These are phyloP conservation scores for Drosophila eohydei DNA, from an alignment of 2,888 invertebrate genomes.

Conservation along the genomic window DNA sequence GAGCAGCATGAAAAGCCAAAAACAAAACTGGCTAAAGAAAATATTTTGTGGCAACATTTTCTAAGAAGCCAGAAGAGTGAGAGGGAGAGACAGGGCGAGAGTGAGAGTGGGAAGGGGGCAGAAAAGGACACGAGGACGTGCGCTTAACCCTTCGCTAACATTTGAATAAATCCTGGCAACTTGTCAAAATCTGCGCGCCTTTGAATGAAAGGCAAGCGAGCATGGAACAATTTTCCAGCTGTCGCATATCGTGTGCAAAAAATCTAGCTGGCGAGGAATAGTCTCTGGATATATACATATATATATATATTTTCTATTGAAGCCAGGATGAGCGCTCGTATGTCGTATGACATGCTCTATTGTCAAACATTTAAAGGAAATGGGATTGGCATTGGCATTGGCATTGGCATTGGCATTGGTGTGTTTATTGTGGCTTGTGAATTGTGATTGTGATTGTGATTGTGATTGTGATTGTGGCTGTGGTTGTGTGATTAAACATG, in stretches of 20 bases:
- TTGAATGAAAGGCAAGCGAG: slow-evolving; percentile 47
- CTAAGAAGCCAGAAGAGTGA: slow-evolving; percentile 35
- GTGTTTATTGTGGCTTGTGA: slow-evolving; percentile 6
- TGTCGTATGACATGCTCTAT: slow-evolving; percentile 53
- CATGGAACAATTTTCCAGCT: slow-evolving; percentile 78
- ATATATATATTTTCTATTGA: slow-evolving; percentile 16
- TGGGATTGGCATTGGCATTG: slow-evolving; percentile 46
- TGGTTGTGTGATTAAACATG: slow-evolving; percentile 13
- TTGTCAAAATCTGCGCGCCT: slow-evolving; percentile 73
- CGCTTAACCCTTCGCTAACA: slow-evolving; percentile 75
- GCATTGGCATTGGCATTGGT: background rate
- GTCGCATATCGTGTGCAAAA: slow-evolving; percentile 77
- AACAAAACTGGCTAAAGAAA: slow-evolving; percentile 65
- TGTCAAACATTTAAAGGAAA: slow-evolving; percentile 68
- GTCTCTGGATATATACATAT: slow-evolving; percentile 1
- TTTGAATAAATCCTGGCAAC: slow-evolving; percentile 78
- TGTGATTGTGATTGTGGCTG: slow-evolving; percentile 8
- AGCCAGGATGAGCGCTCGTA: slow-evolving; percentile 42
- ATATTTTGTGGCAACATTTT: slow-evolving; percentile 67
- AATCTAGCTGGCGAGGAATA: slow-evolving; percentile 44
- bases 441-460: slow-evolving; percentile 11
- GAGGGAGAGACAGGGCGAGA: background rate
- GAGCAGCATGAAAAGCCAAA: slow-evolving; percentile 38
- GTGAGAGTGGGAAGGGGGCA: background rate
- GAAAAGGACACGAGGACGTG: slow-evolving; percentile 18